Conservation (phyloP, 2,113 vertebrate genomes). For the Enhydra lutris region DNA sequence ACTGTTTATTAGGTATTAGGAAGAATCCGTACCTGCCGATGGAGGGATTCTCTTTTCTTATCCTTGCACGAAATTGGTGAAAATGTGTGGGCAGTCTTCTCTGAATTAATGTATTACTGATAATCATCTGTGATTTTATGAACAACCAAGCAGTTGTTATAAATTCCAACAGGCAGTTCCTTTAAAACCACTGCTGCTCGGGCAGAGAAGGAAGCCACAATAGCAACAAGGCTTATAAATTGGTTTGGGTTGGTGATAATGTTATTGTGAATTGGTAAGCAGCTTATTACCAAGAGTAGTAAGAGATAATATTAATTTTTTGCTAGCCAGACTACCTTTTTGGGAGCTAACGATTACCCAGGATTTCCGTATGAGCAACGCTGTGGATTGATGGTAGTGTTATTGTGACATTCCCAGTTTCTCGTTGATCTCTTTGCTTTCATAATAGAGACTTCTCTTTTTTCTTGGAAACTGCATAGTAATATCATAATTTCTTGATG, state of each 20-base stretch:
- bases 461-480: neutral
- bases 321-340: neutral
- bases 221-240: neutral
- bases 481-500: neutral
- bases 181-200: neutral
- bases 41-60: neutral
- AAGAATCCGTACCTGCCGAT: neutral
- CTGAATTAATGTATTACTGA: neutral
- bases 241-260: neutral
- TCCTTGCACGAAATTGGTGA: conserved; percentile 5
- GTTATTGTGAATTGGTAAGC: neutral
- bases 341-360: neutral
- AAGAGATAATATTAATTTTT: neutral
- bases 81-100: neutral
- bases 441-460: neutral
- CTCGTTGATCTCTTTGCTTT: neutral
- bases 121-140: neutral
- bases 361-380: neutral
- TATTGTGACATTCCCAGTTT: neutral
- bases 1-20: neutral
- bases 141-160: neutral
- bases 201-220: neutral
- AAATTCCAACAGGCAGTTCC: neutral
- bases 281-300: neutral
- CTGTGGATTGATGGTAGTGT: neutral